phyloP scores from a whole-genome alignment of 2,797 vertebrate species.

The Psittacula echo region DNA sequence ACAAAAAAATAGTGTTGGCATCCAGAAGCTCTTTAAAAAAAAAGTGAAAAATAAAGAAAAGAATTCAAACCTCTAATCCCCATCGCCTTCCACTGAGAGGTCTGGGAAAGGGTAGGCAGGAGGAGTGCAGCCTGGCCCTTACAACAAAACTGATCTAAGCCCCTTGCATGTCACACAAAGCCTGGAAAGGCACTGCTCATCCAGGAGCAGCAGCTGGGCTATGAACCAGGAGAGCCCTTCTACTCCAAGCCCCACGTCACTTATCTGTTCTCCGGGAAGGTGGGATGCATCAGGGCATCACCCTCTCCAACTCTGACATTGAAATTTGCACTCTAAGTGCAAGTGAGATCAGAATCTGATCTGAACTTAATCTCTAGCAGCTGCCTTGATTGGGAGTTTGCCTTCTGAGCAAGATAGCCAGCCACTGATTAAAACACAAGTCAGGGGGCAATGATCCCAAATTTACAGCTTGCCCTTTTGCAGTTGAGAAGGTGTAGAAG shows the following conservation, averaged over 20 bases:
- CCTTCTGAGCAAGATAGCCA: not conserved
- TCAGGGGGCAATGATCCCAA: not conserved
- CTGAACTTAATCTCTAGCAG: not conserved
- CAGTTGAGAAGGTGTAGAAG: not conserved
- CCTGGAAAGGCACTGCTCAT: not conserved
- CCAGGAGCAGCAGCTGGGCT: constrained; percentile 41
- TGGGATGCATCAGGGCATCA: not conserved
- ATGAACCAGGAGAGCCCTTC: not conserved
- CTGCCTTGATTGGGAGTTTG: not conserved
- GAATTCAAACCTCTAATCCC: constrained; percentile 16
- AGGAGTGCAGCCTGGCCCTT: not conserved
- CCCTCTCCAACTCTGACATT: not conserved
- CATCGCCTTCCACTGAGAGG: not conserved
- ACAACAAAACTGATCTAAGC: not conserved
- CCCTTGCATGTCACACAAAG: not conserved
- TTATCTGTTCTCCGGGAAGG: not conserved
- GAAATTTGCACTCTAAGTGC: not conserved
- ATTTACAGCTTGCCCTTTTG: constrained; percentile 5
- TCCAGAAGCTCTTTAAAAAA: not conserved
- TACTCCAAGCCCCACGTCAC: accelerated
- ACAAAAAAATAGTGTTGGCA: not conserved
- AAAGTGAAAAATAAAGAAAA: not conserved
- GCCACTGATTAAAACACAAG: constrained; percentile 1
- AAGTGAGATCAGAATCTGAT: not conserved
- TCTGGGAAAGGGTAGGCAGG: not conserved